These are phyloP conservation scores for Drosophila sordidula DNA, from an alignment of 2,888 invertebrate genomes.

Conservation along the genomic window DNA sequence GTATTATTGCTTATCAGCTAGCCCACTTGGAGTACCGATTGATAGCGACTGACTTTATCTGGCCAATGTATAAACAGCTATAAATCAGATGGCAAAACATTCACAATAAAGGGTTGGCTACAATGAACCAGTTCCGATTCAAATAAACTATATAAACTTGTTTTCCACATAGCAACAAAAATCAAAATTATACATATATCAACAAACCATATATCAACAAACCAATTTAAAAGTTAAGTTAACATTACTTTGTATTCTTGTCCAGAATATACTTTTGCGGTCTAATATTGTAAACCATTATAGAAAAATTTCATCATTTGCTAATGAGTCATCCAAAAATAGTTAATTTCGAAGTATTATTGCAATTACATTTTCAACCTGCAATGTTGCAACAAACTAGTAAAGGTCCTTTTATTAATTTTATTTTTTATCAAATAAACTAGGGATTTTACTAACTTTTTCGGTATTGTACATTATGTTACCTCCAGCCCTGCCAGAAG, in stretches of 20 bases:
- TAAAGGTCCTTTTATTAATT: no score
- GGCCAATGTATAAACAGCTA: constrained; percentile 16
- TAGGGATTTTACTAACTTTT: not conserved
- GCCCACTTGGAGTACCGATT: constrained; percentile 26
- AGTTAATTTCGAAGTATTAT: no score
- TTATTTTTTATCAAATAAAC: no score
- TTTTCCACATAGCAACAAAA: no score
- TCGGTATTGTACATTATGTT: not conserved
- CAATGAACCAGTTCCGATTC: not conserved
- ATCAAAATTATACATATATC: not conserved
- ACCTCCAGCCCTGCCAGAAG: not conserved
- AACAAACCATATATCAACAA: no score
- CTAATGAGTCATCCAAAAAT: no score
- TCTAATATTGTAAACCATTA: no score
- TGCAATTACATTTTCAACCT: no score
- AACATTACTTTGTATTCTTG: not conserved
- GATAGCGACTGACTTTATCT: constrained; percentile 54
- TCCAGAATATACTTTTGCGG: no score
- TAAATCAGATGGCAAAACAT: constrained; percentile 44
- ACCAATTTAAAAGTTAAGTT: not conserved
- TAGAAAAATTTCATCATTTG: no score
- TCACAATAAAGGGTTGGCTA: constrained; percentile 5
- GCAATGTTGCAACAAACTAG: no score
- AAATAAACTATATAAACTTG: not conserved
- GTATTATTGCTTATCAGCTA: constrained; percentile 53